Evolutionary conservation across 2,113 vertebrate species (phyloP).

Genomic region (Heloderma charlesbogerti): DNA sequence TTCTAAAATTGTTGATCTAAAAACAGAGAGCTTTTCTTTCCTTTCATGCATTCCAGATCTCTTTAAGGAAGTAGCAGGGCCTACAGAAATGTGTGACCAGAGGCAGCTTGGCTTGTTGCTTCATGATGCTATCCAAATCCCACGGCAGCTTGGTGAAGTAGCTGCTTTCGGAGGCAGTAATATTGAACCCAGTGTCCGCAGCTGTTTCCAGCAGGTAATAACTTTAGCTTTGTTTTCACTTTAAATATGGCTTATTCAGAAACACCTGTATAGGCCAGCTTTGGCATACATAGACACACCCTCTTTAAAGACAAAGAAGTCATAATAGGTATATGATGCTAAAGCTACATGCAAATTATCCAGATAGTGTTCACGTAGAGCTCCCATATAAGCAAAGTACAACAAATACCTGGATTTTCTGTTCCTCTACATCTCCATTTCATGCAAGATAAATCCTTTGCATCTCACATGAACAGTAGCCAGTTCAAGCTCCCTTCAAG

Average conservation of each 20-base stretch:
- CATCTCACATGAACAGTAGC: neutral
- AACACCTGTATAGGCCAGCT: neutral
- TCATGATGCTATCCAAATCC: slow-evolving; percentile 96
- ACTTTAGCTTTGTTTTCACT: neutral
- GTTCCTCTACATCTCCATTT: neutral
- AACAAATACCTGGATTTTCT: neutral
- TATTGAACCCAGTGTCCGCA: slow-evolving; percentile 96
- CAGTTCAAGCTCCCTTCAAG: no score
- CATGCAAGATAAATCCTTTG: neutral
- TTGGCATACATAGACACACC: neutral
- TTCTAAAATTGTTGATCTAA: neutral
- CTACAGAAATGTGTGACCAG: slow-evolving; percentile 93
- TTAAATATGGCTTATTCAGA: neutral
- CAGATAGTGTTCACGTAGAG: neutral
- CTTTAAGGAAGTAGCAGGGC: slow-evolving; percentile 91
- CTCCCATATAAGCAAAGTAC: neutral
- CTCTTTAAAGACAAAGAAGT: neutral
- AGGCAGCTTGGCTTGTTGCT: slow-evolving; percentile 92
- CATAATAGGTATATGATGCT: neutral
- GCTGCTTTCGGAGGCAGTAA: slow-evolving; percentile 97
- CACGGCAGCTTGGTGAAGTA: slow-evolving; percentile 94
- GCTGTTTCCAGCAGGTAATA: slow-evolving; percentile 94
- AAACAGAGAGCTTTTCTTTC: neutral
- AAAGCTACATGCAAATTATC: neutral
- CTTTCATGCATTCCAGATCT: slow-evolving; percentile 80